A percentile compares a stretch with the other conserved stretches of the same genome.
Conservation (phyloP, 2,888 invertebrate species). For the Leptothorax acervorum region DNA sequence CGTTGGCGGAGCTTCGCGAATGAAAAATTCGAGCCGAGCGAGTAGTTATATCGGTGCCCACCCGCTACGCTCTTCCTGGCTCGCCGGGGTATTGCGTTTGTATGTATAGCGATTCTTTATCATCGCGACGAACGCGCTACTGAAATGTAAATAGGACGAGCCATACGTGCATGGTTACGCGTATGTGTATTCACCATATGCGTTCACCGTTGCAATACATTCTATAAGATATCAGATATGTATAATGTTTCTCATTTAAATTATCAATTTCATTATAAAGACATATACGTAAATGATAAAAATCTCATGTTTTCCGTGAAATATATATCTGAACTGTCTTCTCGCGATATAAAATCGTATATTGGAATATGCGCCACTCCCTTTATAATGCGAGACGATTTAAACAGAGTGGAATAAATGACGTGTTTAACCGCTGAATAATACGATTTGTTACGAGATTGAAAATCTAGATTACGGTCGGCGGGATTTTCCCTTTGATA, state of each 20-base stretch:
- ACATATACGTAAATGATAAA: background rate
- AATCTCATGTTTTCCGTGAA: background rate
- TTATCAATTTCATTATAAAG: slow-evolving; percentile 20
- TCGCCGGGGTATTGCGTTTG: slow-evolving; percentile 26
- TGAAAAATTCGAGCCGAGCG: slow-evolving; percentile 55
- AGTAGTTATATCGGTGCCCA: slow-evolving; percentile 43
- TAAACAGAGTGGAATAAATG: slow-evolving; percentile 36
- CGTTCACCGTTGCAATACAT: background rate
- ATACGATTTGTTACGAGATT: slow-evolving; percentile 46
- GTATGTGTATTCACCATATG: background rate
- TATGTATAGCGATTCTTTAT: slow-evolving; percentile 43
- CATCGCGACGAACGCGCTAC: slow-evolving; percentile 14
- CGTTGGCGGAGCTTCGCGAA: slow-evolving; percentile 39
- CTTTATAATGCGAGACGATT: slow-evolving; percentile 22
- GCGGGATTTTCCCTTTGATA: slow-evolving; percentile 47
- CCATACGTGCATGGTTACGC: background rate
- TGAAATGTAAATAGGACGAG: slow-evolving; percentile 32
- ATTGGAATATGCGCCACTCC: background rate
- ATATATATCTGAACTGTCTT: slow-evolving; percentile 6
- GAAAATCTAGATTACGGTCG: slow-evolving; percentile 47
- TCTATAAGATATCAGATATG: background rate
- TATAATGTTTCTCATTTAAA: background rate
- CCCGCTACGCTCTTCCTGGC: background rate
- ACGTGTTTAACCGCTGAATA: slow-evolving; percentile 42
- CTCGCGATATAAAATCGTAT: background rate